Conservation (phyloP, 1,140 invertebrate genomes). For the Frieseomelitta varia region DNA sequence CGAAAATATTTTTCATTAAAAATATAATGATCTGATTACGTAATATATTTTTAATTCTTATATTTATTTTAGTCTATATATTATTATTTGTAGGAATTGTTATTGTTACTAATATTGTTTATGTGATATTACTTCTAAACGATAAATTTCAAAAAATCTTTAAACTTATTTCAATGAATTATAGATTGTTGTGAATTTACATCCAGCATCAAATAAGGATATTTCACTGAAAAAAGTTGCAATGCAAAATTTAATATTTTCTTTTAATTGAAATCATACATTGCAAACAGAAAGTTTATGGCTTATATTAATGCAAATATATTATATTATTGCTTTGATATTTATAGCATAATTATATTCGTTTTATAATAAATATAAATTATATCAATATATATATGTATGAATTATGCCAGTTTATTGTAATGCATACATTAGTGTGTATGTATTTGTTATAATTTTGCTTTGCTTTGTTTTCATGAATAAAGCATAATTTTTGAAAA, state of each 20-base stretch:
- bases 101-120: background rate
- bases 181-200: background rate
- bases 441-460: background rate
- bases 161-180: background rate
- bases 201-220: background rate
- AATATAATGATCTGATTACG: background rate
- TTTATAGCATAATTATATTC: no score
- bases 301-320: background rate
- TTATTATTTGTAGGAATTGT: background rate
- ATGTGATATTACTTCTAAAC: background rate
- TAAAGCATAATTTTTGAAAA: background rate
- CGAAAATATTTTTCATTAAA: background rate
- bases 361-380: slow-evolving; percentile 3
- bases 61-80: no score
- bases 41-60: background rate
- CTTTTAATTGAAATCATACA: background rate
- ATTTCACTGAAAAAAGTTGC: background rate
- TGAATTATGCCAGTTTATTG: background rate
- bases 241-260: background rate
- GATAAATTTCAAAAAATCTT: background rate
- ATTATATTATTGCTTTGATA: background rate
- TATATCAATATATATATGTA: background rate
- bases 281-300: background rate
- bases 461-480: background rate
- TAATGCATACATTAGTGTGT: background rate